These are phyloP conservation scores for Orchestia grillus DNA, from an alignment of 1,140 invertebrate genomes.

Conservation along the genomic window DNA sequence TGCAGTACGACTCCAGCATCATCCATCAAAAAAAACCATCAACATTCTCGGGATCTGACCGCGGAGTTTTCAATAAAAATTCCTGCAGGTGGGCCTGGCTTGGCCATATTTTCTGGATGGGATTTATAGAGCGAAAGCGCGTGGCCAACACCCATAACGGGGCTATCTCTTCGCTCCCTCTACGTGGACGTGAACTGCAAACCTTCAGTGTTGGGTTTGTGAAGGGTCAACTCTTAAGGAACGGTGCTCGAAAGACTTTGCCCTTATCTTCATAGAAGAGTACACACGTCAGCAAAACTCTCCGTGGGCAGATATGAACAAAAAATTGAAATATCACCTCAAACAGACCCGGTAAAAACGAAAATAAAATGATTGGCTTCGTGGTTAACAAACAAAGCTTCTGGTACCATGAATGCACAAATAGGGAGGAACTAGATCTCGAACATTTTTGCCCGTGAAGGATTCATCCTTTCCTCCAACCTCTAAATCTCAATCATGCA, in stretches of 20 bases:
- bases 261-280: too few species aligned
- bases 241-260: too few species aligned
- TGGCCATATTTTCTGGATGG: not conserved
- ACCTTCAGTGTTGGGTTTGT: not conserved
- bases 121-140: not conserved
- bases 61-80: conserved; percentile 19
- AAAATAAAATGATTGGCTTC: too few species aligned
- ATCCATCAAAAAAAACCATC: not conserved
- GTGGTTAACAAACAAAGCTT: too few species aligned
- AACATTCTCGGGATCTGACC: not conserved
- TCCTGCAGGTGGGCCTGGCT: not conserved
- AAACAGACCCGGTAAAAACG: too few species aligned
- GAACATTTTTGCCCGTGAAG: too few species aligned
- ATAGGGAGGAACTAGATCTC: too few species aligned
- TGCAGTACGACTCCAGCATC: not conserved
- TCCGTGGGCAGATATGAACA: too few species aligned
- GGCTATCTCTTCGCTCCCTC: too few species aligned
- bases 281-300: too few species aligned
- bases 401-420: too few species aligned
- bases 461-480: not conserved
- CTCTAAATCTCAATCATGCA: not conserved
- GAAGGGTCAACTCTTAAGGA: not conserved
- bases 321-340: too few species aligned
- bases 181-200: not conserved
- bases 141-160: not conserved